Conservation (phyloP, 2,888 invertebrate genomes). For the Dioctria linearis region DNA sequence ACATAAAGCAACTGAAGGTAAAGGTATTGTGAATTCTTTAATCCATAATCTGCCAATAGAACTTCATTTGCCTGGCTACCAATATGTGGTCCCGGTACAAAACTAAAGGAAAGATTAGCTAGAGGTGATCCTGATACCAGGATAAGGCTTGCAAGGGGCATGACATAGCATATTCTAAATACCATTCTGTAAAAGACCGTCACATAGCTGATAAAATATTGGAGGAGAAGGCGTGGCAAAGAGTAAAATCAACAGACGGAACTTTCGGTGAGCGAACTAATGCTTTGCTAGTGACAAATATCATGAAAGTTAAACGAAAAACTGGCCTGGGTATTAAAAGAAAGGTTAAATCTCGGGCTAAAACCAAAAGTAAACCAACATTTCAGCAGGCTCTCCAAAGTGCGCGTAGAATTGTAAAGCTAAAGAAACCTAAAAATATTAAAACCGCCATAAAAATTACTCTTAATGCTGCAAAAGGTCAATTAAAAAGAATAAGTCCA, state of each 20-base stretch:
- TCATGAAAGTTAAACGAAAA: slow-evolving; percentile 59
- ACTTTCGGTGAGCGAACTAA: slow-evolving; percentile 53
- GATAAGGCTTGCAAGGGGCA: slow-evolving; percentile 61
- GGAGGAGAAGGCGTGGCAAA: slow-evolving; percentile 55
- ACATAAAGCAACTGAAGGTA: not conserved
- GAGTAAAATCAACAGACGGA: slow-evolving; percentile 47
- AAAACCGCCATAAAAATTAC: slow-evolving; percentile 59
- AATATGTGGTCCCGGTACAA: slow-evolving; percentile 62
- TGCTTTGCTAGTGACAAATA: slow-evolving; percentile 55
- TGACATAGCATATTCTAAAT: slow-evolving; percentile 57
- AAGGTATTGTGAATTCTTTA: not conserved
- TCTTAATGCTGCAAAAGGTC: slow-evolving; percentile 53
- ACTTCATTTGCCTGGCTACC: slow-evolving; percentile 59
- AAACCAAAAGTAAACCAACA: slow-evolving; percentile 6
- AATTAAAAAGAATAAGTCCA: slow-evolving; percentile 60
- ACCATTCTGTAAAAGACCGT: not conserved
- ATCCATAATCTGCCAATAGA: slow-evolving; percentile 59
- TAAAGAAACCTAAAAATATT: slow-evolving; percentile 56
- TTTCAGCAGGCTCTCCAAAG: slow-evolving; percentile 41
- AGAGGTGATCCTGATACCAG: slow-evolving; percentile 62
- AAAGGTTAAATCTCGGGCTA: not conserved
- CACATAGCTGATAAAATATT: slow-evolving; percentile 15
- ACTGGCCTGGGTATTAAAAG: slow-evolving; percentile 56
- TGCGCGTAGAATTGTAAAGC: slow-evolving; percentile 47
- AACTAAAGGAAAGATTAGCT: slow-evolving; percentile 59